Percentiles rank a stretch among this genome's conserved stretches.
These are phyloP conservation scores for Anguilla japonica DNA, from an alignment of 2,113 vertebrate genomes.

Conservation along the genomic window DNA sequence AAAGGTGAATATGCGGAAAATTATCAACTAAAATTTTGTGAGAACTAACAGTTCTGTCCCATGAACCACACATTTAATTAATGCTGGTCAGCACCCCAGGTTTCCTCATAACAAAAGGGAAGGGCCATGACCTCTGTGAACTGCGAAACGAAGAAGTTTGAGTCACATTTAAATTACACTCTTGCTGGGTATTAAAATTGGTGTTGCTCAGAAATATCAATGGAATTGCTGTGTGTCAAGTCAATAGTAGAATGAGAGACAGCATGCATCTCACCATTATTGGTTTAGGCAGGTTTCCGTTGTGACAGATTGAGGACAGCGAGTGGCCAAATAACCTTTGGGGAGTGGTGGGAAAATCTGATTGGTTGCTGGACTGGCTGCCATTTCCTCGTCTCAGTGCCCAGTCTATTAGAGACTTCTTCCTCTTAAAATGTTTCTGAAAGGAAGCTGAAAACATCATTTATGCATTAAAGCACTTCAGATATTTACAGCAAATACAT, in stretches of 20 bases:
- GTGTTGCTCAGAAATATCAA: background rate
- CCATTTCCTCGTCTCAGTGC: constrained; percentile 66
- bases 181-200: background rate
- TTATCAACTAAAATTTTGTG: too few relatives aligned
- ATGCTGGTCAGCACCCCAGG: too few relatives aligned
- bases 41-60: too few relatives aligned
- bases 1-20: too few relatives aligned
- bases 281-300: constrained; percentile 71
- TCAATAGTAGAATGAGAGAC: too few relatives aligned
- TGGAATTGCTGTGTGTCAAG: background rate
- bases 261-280: constrained; percentile 64
- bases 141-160: background rate
- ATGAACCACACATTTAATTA: too few relatives aligned
- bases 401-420: constrained; percentile 76
- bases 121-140: background rate
- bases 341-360: constrained; percentile 56
- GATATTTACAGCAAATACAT: background rate
- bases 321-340: constrained; percentile 71
- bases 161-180: background rate
- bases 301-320: constrained; percentile 68
- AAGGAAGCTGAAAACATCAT: constrained; percentile 52
- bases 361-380: constrained; percentile 47
- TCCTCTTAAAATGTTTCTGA: constrained; percentile 69
- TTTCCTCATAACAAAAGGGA: background rate
- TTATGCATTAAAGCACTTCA: background rate